phyloP scores from a whole-genome alignment of 2,113 vertebrate species.

The Aplodontia rufa region DNA sequence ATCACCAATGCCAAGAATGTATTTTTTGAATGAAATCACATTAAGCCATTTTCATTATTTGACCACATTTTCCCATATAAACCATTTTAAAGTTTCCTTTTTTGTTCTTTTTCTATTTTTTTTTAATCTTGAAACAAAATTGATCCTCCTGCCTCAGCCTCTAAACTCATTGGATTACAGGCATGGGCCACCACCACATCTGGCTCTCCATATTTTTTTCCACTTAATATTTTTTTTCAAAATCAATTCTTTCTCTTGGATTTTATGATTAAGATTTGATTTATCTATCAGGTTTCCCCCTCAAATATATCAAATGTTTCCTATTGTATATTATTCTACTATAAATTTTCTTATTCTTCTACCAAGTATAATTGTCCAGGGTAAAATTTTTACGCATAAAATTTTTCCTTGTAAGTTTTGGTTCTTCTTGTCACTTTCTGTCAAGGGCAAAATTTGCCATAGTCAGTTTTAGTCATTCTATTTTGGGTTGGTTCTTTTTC shows the following conservation, averaged over 20 bases:
- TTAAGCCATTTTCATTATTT: constrained; percentile 59
- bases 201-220: not conserved
- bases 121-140: no score
- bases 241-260: constrained; percentile 60
- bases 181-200: no score
- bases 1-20: constrained; percentile 44
- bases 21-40: constrained; percentile 49
- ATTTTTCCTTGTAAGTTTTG: constrained; percentile 34
- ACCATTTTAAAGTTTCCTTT: constrained; percentile 41
- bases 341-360: constrained; percentile 36
- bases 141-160: no score
- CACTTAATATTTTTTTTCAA: constrained; percentile 62
- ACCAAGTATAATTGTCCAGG: not conserved
- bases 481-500: no score
- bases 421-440: not conserved
- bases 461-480: not conserved
- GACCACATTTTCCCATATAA: constrained; percentile 47
- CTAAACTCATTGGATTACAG: no score
- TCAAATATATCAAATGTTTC: constrained; percentile 36
- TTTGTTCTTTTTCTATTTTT: no score
- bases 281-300: not conserved
- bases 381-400: constrained; percentile 50
- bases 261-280: constrained; percentile 65
- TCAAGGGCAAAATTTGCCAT: not conserved
- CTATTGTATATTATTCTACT: constrained; percentile 18